Evolutionary conservation across 2,888 invertebrate species (phyloP).

Genomic region (Podotricha telesiphe): DNA sequence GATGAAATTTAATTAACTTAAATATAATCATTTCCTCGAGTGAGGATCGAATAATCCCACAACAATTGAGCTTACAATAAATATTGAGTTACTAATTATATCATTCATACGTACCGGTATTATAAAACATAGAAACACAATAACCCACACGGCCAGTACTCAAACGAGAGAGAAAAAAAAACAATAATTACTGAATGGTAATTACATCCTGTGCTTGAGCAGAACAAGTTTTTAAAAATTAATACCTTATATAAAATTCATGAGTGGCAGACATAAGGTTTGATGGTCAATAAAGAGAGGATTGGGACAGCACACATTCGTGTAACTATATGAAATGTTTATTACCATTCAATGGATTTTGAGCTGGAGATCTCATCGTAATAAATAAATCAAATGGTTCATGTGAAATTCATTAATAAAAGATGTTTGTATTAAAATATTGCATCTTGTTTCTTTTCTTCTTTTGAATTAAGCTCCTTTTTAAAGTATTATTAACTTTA

Average conservation of each 20-base stretch:
- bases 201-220: not conserved
- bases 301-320: not conserved
- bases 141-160: not conserved
- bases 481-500: not conserved
- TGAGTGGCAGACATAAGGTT: constrained; percentile 8
- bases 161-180: not conserved
- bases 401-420: constrained; percentile 3
- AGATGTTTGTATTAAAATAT: not conserved
- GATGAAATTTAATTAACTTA: too few relatives aligned
- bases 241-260: constrained; percentile 9
- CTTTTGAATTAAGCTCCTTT: not conserved
- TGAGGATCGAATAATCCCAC: too few relatives aligned
- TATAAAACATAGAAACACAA: not conserved
- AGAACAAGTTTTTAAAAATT: not conserved
- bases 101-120: not conserved
- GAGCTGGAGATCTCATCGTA: constrained; percentile 5
- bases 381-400: not conserved
- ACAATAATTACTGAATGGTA: not conserved
- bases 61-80: too few relatives aligned
- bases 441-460: not conserved
- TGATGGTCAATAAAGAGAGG: constrained; percentile 1
- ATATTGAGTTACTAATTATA: too few relatives aligned
- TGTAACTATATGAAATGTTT: constrained; percentile 3
- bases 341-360: constrained; percentile 14
- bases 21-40: too few relatives aligned